Evolutionary conservation across 2,888 invertebrate genomes (phyloP).

Genomic region (Rhagonycha lutea): DNA sequence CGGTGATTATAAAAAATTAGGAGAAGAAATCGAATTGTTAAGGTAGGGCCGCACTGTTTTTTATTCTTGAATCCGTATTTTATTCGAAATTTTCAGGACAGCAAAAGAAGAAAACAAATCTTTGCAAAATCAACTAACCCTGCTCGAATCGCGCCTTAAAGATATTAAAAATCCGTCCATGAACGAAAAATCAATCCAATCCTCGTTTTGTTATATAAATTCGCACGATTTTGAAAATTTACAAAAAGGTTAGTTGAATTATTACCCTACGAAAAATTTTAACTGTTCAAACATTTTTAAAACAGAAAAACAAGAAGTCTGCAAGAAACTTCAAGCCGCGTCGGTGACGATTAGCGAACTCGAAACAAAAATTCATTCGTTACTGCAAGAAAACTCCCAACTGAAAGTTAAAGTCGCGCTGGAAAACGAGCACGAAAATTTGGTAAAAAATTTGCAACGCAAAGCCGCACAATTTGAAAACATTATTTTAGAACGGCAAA

Average conservation of each 20-base stretch:
- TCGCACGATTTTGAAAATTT: neutral
- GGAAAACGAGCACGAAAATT: constrained; percentile 33
- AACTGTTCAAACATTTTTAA: neutral
- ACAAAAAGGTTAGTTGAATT: neutral
- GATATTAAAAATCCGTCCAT: neutral
- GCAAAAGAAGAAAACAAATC: neutral
- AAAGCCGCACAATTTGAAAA: constrained; percentile 39
- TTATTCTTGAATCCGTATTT: neutral
- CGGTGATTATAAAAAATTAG: neutral
- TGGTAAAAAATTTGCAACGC: constrained; percentile 34
- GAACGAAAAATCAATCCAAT: neutral
- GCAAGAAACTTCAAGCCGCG: constrained; percentile 2
- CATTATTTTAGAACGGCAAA: constrained; percentile 33
- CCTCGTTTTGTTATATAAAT: neutral
- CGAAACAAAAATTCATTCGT: constrained; percentile 11
- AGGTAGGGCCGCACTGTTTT: neutral
- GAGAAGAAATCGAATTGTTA: neutral
- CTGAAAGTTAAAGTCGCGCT: constrained; percentile 29
- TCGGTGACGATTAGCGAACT: neutral
- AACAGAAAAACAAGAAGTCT: constrained; percentile 6
- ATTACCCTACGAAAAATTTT: neutral
- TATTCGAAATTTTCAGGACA: neutral
- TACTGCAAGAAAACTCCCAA: constrained; percentile 15
- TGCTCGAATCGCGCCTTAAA: neutral
- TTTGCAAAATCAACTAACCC: neutral